Evolutionary conservation across 92 coral and sea anemone species (phyloP), one percentile per base, ranked within the genome.

Genomic region (Pocillopora meandrina): DNA sequence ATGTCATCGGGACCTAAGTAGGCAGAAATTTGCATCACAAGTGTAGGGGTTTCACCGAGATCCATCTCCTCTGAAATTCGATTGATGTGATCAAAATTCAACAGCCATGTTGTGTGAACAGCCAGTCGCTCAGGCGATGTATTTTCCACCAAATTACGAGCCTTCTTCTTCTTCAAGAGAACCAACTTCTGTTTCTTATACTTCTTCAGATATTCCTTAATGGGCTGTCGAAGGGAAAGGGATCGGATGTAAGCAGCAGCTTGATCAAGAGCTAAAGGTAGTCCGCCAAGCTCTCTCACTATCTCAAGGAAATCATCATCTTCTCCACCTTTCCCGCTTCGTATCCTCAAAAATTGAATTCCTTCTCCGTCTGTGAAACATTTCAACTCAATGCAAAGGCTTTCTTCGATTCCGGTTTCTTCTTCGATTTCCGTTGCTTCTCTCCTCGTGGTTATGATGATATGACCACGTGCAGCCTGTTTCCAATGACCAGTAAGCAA

Each of bases 251-350:
- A 89, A 9, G 98, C 98, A 33, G 89, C 93, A 26, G 98, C 95
- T 88, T 94, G 98, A 68, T 94, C 98, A 36, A 94, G 84, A 5
- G 98, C 98, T 69, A 95, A 67, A 10, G 98, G 97, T 19, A 95
- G 90, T 34, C 90, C 89, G 31, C 98, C 97, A 21, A 95, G 91
- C 84, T 93, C 93, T 56, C 65, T 72, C 3, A 87, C 92, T 76
- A 95, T 75, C 23, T 90, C 78, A 61, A 66, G 34, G 0, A 77
- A 52, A 11, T 79, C 81, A 9, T 64, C 0, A 11, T 91, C 89
- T 52, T 59, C 87, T 12, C 58, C 35, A 14, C 57, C 73, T 35
- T 18, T 74, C 5, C 77, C 86, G 10, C 89, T 86, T 84, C 93
- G 90, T 80, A 31, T 59, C 75, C 77, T 70, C 59, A 92, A 59